Conservation (phyloP, 23 tunicate species). For the Trididemnum clinides region DNA sequence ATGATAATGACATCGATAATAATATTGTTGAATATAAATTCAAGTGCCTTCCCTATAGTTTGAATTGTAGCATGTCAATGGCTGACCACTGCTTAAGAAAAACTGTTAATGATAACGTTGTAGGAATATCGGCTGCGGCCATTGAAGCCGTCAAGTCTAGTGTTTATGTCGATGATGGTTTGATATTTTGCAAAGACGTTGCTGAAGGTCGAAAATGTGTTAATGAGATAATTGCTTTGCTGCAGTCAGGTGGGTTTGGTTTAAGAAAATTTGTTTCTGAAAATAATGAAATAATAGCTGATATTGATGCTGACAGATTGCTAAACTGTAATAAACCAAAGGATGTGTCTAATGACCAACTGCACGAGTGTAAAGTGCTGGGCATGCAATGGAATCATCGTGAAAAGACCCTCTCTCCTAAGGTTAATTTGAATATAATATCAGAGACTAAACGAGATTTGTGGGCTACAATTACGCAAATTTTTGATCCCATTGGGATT, state of each 20-base stretch:
- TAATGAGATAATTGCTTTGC: neutral
- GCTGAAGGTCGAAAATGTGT: neutral
- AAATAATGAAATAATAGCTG: neutral
- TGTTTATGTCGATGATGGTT: conserved; percentile 15
- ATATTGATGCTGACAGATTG: neutral
- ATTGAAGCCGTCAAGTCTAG: neutral
- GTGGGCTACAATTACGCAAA: conserved; percentile 5
- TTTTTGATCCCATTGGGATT: conserved; percentile 22
- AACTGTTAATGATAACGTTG: neutral
- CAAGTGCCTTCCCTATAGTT: too few species aligned
- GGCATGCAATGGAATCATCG: conserved; percentile 1
- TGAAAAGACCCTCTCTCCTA: neutral
- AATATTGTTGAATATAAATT: too few species aligned
- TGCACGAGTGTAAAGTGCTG: conserved; percentile 15
- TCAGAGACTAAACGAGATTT: neutral
- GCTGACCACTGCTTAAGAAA: neutral
- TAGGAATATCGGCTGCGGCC: neutral
- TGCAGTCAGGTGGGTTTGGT: conserved; percentile 4
- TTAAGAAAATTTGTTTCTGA: neutral
- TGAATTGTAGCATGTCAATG: conserved; percentile 10
- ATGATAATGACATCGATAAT: too few species aligned
- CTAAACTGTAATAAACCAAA: too few species aligned
- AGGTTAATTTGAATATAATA: neutral
- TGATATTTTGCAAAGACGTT: neutral
- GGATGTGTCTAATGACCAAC: too few species aligned